These are phyloP conservation scores for Tetanocera ferruginea DNA, from an alignment of 2,888 invertebrate species.

Conservation along the genomic window DNA sequence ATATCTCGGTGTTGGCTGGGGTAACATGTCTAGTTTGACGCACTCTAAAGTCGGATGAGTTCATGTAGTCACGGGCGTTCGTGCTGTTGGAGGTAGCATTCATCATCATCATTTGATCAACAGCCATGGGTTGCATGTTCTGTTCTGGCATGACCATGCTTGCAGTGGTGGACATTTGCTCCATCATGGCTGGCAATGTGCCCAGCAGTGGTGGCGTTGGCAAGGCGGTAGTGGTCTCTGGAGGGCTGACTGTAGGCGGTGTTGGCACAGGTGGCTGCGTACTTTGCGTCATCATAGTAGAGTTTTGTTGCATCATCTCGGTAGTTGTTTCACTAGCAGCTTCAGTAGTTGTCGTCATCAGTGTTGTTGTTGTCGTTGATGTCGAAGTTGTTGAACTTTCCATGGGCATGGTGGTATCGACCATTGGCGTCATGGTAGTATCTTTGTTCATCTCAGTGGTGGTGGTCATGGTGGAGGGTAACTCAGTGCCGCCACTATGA, in stretches of 20 bases:
- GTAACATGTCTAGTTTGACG: conserved; percentile 46
- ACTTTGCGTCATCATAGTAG: background rate
- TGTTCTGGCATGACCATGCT: background rate
- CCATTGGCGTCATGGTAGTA: conserved; percentile 17
- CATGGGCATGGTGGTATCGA: conserved; percentile 44
- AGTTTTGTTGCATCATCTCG: background rate
- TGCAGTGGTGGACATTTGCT: background rate
- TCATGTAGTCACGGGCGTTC: conserved; percentile 37
- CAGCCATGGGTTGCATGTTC: background rate
- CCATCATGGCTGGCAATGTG: background rate
- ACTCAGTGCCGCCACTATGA: conserved; percentile 46
- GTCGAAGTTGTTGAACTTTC: conserved; percentile 47
- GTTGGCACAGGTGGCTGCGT: conserved; percentile 49
- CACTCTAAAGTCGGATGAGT: conserved; percentile 46
- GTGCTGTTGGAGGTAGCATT: conserved; percentile 7
- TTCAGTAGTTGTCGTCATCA: background rate
- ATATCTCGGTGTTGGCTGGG: conserved; percentile 24
- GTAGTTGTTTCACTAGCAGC: background rate
- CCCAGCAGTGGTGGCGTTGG: conserved; percentile 57
- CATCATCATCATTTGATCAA: too few species aligned
- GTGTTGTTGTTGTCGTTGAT: conserved; percentile 18
- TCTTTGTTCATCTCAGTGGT: conserved; percentile 28
- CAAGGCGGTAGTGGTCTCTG: conserved; percentile 50
- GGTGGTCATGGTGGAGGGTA: conserved; percentile 55
- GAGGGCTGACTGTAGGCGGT: conserved; percentile 53